Evolutionary conservation across 2,797 vertebrate genomes (phyloP).

Genomic region (Apogon talboti): DNA sequence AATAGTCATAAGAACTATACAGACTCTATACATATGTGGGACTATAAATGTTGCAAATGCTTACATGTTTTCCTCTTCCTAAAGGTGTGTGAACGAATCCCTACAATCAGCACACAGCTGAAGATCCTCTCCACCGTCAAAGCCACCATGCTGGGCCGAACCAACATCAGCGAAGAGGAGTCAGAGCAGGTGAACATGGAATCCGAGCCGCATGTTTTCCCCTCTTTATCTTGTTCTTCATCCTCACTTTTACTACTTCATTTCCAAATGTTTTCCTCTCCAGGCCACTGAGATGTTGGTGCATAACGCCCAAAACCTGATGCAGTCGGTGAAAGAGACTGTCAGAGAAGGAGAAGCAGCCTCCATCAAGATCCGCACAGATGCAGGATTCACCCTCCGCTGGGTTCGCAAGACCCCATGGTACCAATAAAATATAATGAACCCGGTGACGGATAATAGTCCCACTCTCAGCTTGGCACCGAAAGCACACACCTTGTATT

Average conservation of each 20-base stretch:
- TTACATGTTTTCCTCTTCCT: not conserved
- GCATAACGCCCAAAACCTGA: conserved; percentile 98
- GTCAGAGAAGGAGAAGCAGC: conserved; percentile 98
- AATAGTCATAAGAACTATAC: too few relatives aligned
- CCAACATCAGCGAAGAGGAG: conserved; percentile 98
- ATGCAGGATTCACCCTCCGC: conserved; percentile 95
- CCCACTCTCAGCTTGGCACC: conserved; percentile 11
- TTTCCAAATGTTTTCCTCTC: conserved; percentile 6
- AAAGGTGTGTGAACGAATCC: conserved; percentile 98
- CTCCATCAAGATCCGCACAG: conserved; percentile 98
- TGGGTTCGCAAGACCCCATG: conserved; percentile 99
- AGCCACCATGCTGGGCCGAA: conserved; percentile 98
- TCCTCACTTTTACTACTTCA: conserved; percentile 15
- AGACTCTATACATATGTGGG: too few relatives aligned
- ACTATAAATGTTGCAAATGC: not conserved
- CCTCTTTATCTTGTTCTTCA: not conserved
- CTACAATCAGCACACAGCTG: conserved; percentile 98
- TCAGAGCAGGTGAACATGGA: conserved; percentile 91
- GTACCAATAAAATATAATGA: conserved; percentile 95
- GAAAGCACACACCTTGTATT: conserved; percentile 42
- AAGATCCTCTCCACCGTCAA: conserved; percentile 99
- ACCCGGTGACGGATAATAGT: conserved; percentile 15
- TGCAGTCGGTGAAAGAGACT: conserved; percentile 99
- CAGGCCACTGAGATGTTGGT: conserved; percentile 99
- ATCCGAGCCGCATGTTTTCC: not conserved